Base-by-base conservation (phyloP, 2,113 vertebrate species). In the Pygoscelis antarcticus region DNA sequence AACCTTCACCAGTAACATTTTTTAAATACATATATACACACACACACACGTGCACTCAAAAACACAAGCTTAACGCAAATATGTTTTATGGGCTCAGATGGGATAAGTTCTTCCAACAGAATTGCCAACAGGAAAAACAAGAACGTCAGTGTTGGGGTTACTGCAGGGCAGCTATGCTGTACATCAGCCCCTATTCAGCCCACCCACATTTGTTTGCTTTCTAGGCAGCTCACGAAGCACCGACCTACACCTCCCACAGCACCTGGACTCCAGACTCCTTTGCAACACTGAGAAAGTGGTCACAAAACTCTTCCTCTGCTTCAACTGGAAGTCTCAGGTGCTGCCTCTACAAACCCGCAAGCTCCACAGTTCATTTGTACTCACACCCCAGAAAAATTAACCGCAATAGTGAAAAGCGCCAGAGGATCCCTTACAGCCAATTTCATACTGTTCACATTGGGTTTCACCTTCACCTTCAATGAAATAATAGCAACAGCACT, bases 121-220 rank as follows among this genome's bases (percentile, higher is more conserved):
- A 85, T 0, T 93, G 81, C 80, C 90, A 94, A 74, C 38, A 92
- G 70, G 60, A 91, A 89, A 85, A 89, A 86, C 51, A 91, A 66
- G 88, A 94, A 61, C 1, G 1, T 42, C 30, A 62, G 34, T 27
- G 36, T 10, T 72, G 36, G 62, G 72, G 54, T 93, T 96, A 89
- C 71, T 90, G 87, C 46, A 93, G 32, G 58, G 64, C 57, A 89
- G 64, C 72, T 49, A 47, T 26, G 23, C 44, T 68, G 47, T 40
- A 68, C 62, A 80, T 71, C 44, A 81, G n/a, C 19, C 38, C 42
- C 70, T 60, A 5, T 49, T 81, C 64, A 93, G 93, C 83, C 87
- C 94, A 95, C 80, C 71, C 61, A 5, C 85, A 70, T 60, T 27
- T 58, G 27, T 78, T 90, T 94, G 62, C 89, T 96, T 96, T 95